Evolutionary conservation across 2,113 vertebrate species (phyloP), one percentile per base, ranked within the genome.

Genomic region (Amphiprion percula): DNA sequence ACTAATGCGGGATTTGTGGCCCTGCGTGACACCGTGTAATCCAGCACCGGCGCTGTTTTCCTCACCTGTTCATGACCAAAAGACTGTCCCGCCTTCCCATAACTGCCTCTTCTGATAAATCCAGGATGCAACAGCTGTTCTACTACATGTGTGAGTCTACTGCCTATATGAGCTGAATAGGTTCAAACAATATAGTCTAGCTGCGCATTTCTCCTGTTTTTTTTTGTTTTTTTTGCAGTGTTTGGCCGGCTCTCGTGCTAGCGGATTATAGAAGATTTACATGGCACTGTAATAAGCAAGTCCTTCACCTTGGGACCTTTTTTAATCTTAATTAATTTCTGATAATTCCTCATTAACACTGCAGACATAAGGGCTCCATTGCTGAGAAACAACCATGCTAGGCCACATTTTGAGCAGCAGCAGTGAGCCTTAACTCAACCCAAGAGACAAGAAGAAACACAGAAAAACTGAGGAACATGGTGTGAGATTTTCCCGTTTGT

Each of bases 251-350:
- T 68, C 79, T 70, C 75, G 67, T 72, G 77, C 71, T 17, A 8
- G 73, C 16, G 89, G 92, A 94, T 94, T 94, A 94, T 82, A 71
- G 76, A 68, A 90, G 91, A 93, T 93, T 95, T 93, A 94, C 90
- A 94, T 73, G 74, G 71, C 81, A 59, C 84, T 87, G 81, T 78
- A 92, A 87, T 91, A 91, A 90, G 72, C 87, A 90, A 93, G 87
- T 88, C 77, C 82, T 88, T 91, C 87, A 91, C 90, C 89, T 79
- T 81, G 92, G 92, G 92, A 92, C 86, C 79, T 86, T 88, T 88
- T 90, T 87, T 89, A 91, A 92, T 91, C 86, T 85, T 89, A 93
- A 94, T 94, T 94, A 89, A 93, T 94, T 94, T 92, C 81, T 78
- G 84, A 92, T 93, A 88, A 91, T 92, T 92, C 89, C 91, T 92